phyloP scores from a whole-genome alignment of 2,797 vertebrate genomes.

The Pogoniulus pusillus region DNA sequence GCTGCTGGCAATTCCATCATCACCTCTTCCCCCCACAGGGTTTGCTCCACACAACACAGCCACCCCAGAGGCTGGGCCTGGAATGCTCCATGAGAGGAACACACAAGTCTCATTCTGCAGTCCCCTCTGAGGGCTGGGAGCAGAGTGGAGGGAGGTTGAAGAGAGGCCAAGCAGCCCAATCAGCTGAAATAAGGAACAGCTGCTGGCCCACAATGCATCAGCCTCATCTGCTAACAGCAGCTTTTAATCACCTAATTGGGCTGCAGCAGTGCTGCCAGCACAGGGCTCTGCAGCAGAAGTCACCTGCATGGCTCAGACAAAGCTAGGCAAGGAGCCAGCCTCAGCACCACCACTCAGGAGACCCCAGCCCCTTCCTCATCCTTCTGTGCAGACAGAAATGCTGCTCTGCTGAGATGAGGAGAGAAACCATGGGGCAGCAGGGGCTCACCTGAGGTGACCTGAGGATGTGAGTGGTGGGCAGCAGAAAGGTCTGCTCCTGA shows the following conservation, averaged over 20 bases:
- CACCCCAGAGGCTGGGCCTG: background rate
- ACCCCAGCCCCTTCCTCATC: background rate
- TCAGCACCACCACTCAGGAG: background rate
- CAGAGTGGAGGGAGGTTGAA: background rate
- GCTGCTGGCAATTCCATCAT: background rate
- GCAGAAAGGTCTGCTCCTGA: rapidly evolving
- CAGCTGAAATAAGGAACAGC: background rate
- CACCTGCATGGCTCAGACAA: background rate
- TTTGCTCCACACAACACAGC: background rate
- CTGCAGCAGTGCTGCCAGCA: background rate
- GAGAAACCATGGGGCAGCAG: background rate
- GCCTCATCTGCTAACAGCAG: background rate
- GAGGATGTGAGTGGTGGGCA: background rate
- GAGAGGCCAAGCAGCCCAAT: background rate
- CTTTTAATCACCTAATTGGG: constrained; percentile 27
- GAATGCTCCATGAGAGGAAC: rapidly evolving
- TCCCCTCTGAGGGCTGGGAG: background rate
- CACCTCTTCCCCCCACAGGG: background rate
- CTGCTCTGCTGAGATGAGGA: background rate
- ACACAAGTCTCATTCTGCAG: background rate
- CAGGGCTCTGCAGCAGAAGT: background rate
- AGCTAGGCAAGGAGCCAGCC: background rate
- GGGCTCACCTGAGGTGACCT: background rate
- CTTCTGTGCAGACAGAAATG: background rate
- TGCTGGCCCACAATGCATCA: background rate